Conservation (phyloP, 2,888 invertebrate species). For the Eupithecia tripunctaria region DNA sequence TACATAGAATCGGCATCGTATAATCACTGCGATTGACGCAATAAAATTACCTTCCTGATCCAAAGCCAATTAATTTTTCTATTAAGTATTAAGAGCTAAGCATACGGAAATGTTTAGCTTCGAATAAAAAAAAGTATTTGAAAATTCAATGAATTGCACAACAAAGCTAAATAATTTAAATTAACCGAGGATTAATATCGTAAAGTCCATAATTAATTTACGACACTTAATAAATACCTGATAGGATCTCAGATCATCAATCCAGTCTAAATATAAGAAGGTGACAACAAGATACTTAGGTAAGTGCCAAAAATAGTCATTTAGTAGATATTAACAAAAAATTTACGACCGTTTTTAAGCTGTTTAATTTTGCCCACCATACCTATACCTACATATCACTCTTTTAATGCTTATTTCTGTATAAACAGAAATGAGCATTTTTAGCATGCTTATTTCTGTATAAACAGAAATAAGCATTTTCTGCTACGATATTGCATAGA, state of each 20-base stretch:
- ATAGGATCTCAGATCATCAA: not conserved
- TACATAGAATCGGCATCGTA: not conserved
- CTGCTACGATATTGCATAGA: not conserved
- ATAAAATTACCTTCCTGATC: not conserved
- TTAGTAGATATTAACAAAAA: constrained; percentile 3
- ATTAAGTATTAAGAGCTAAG: not conserved
- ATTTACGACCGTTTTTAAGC: not conserved
- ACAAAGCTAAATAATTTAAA: not conserved
- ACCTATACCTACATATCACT: not conserved
- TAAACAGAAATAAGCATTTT: not conserved
- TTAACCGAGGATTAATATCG: not conserved
- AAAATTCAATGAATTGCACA: not conserved
- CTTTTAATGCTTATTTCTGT: no score
- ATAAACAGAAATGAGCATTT: not conserved
- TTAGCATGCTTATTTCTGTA: no score
- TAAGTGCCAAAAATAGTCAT: constrained; percentile 2
- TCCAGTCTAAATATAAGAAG: not conserved
- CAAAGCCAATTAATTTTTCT: not conserved
- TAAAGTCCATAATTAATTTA: not conserved
- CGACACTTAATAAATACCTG: not conserved
- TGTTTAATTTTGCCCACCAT: not conserved
- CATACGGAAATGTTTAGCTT: not conserved
- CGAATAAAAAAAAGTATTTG: not conserved
- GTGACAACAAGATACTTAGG: constrained; percentile 5
- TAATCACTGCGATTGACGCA: not conserved